phyloP scores from a whole-genome alignment of 2,888 invertebrate species.

The Drosophila buzzatii region DNA sequence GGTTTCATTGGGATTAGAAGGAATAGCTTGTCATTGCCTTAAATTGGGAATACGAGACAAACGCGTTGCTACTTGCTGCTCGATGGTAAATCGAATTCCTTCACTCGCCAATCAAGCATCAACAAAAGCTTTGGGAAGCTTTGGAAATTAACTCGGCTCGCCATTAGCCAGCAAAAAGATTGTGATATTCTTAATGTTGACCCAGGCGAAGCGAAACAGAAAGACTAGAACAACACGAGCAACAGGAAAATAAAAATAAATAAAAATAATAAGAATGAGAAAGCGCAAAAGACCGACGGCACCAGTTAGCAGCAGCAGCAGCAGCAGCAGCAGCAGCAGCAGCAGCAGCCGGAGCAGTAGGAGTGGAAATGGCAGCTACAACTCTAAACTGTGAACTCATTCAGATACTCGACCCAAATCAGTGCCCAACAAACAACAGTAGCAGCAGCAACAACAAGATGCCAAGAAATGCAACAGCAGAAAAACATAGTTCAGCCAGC shows the following conservation, averaged over 20 bases:
- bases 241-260: conserved; percentile 30
- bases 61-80: conserved; percentile 30
- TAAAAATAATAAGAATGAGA: conserved; percentile 32
- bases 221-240: conserved; percentile 16
- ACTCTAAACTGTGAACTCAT: conserved; percentile 57
- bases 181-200: conserved; percentile 53
- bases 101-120: conserved; percentile 35
- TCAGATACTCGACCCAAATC: conserved; percentile 76
- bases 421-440: conserved; percentile 35
- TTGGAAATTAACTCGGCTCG: conserved; percentile 47
- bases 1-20: conserved; percentile 19
- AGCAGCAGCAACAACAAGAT: conserved; percentile 31
- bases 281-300: conserved; percentile 32
- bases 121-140: conserved; percentile 18
- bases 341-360: conserved; percentile 14
- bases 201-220: conserved; percentile 21
- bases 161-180: conserved; percentile 14
- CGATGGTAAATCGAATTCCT: conserved; percentile 30
- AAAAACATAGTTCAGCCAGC: conserved; percentile 27
- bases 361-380: conserved; percentile 15
- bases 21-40: conserved; percentile 39
- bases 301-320: conserved; percentile 30
- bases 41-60: conserved; percentile 37
- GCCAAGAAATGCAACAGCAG: conserved; percentile 60
- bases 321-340: conserved; percentile 25